These are phyloP conservation scores for Pocillopora damicornis DNA, from an alignment of 64 coral and sea anemone genomes.

Conservation along the genomic window DNA sequence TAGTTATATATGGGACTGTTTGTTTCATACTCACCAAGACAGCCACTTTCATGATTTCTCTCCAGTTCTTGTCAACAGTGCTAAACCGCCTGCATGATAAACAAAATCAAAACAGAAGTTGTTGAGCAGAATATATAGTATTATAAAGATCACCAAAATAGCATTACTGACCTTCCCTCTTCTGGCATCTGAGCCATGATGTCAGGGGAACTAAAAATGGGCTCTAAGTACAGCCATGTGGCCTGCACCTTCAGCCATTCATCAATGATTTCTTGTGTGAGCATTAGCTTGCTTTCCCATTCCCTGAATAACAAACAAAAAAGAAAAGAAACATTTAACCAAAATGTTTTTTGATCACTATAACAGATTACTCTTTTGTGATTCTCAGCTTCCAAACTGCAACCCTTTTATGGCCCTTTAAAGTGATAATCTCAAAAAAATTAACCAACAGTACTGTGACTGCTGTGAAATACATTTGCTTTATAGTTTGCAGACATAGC, in stretches of 20 bases:
- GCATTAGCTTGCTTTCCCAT: constrained; percentile 93
- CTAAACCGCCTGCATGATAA: constrained; percentile 76
- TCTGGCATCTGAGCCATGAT: constrained; percentile 99
- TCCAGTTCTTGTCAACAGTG: constrained; percentile 97
- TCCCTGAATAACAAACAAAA: constrained; percentile 43
- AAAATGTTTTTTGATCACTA: no score
- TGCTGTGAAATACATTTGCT: no score
- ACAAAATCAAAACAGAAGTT: background rate
- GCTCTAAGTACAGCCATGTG: constrained; percentile 95
- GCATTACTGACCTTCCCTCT: constrained; percentile 76
- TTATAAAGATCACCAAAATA: background rate
- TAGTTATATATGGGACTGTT: background rate
- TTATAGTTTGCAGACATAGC: no score
- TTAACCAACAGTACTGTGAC: no score
- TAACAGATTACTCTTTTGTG: background rate
- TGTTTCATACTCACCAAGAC: constrained; percentile 58
- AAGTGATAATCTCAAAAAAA: no score
- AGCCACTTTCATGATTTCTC: constrained; percentile 96
- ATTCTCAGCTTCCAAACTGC: no score
- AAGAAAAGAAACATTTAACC: background rate
- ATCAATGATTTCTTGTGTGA: constrained; percentile 95
- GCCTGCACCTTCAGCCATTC: constrained; percentile 99
- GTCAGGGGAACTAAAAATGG: constrained; percentile 97
- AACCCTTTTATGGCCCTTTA: no score
- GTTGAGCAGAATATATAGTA: background rate